Evolutionary conservation across 2,797 vertebrate genomes (phyloP).

Genomic region (Lophius americanus): DNA sequence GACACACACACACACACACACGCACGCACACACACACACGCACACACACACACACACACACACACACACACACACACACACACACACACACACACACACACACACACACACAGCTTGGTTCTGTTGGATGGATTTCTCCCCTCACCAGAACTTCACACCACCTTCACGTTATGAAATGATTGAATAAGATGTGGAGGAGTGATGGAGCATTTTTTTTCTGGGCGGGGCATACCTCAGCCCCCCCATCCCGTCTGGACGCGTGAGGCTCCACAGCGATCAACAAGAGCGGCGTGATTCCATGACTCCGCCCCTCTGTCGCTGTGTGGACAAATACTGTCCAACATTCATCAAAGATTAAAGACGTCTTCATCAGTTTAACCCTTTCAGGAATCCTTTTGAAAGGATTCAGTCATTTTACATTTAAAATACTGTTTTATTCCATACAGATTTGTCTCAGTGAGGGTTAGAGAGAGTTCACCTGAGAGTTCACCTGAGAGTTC

Average conservation of each 20-base stretch:
- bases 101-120: conserved; percentile 12
- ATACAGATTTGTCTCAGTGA: too few relatives aligned
- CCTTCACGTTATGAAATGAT: conserved; percentile 37
- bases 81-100: too few relatives aligned
- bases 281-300: conserved; percentile 21
- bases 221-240: neutral
- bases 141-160: conserved; percentile 37
- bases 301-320: neutral
- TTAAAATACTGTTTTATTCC: too few relatives aligned
- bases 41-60: conserved; percentile 29
- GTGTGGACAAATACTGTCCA: neutral
- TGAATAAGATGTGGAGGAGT: conserved; percentile 16
- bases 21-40: conserved; percentile 29
- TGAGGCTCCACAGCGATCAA: conserved; percentile 35
- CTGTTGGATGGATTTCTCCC: conserved; percentile 15
- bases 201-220: conserved; percentile 24
- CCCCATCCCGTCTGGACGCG: neutral
- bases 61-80: conserved; percentile 23
- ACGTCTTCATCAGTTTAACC: too few relatives aligned
- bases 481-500: too few relatives aligned
- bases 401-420: too few relatives aligned
- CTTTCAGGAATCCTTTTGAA: too few relatives aligned
- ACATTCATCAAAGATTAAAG: too few relatives aligned
- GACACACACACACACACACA: conserved; percentile 47
- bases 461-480: too few relatives aligned